phyloP scores from a whole-genome alignment of 2,888 invertebrate species.

The Leptothorax acervorum region DNA sequence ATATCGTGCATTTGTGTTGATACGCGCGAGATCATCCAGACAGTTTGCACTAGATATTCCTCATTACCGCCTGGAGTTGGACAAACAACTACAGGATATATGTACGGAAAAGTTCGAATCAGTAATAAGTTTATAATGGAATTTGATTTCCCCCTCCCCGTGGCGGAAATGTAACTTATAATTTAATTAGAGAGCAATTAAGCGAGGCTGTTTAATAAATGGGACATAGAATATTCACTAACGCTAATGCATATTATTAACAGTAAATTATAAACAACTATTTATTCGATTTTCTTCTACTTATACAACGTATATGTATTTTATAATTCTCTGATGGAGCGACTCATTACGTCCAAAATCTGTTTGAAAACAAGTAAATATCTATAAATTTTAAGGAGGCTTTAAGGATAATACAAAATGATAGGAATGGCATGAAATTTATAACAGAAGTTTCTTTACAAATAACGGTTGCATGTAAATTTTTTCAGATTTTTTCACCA shows the following conservation, averaged over 20 bases:
- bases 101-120: constrained; percentile 33
- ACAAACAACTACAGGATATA: constrained; percentile 8
- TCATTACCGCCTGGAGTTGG: constrained; percentile 26
- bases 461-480: too few species aligned
- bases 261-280: not conserved
- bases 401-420: too few species aligned
- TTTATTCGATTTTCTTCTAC: not conserved
- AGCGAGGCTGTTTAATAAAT: not conserved
- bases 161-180: not conserved
- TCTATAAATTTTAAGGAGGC: too few species aligned
- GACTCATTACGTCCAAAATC: not conserved
- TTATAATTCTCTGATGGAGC: not conserved
- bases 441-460: too few species aligned
- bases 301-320: not conserved
- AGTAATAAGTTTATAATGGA: constrained; percentile 23
- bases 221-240: not conserved
- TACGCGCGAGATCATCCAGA: constrained; percentile 24
- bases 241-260: not conserved
- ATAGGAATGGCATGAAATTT: too few species aligned
- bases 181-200: not conserved
- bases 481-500: too few species aligned
- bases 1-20: constrained; percentile 35
- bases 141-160: not conserved
- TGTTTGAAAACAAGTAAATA: not conserved
- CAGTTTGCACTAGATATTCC: constrained; percentile 22